Evolutionary conservation across 2,797 vertebrate species (phyloP), one percentile per base, ranked within the genome.

Genomic region (Falco cherrug): DNA sequence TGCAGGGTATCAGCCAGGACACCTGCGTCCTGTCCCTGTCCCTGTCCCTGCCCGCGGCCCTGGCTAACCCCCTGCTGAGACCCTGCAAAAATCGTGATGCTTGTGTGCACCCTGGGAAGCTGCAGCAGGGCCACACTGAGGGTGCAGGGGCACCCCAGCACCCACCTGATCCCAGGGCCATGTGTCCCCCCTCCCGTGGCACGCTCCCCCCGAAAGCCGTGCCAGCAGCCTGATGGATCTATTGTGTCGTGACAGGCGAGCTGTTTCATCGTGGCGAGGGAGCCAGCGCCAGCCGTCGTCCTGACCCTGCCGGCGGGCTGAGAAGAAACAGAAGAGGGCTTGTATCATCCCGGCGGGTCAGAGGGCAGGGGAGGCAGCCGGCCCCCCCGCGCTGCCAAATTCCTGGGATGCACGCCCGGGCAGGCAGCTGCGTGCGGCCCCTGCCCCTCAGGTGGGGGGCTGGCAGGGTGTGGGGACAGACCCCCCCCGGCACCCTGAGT

Each of bases 301-400:
- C 97, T 98, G 98, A 98, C 98, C 98, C 98, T 96, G 92, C 97
- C 96, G 97, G 98, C 98, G 97, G 98, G 95, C 95, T 98, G 98
- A 98, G 97, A 96, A 98, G 98, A 98, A 99, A 98, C 98, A 99
- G 98, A 98, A 98, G 98, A 98, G 93, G 97, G 97, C 97, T 98
- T 98, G 98, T 98, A 98, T 97, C 97, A 98, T 98, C 97, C 97
- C 48, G 80, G 86, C 41, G 92, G 98, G 98, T 98, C 98, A 98
- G 96, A 98, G 98, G 98, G 97, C 97, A 83, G 84, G 97, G 95
- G 98, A 98, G 98, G 97, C 97, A 98, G 98, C 98, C 97, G 79
- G 97, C 93, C 97, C 98, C 98, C 95, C 98, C 84, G 88, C 21
- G 1, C 54, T 51, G 54, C 93, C 95, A 87, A 95, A 97, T 98